Evolutionary conservation across 1,140 invertebrate genomes (phyloP), one percentile per base, ranked within the genome.

Genomic region (Schmidtea mediterranea): DNA sequence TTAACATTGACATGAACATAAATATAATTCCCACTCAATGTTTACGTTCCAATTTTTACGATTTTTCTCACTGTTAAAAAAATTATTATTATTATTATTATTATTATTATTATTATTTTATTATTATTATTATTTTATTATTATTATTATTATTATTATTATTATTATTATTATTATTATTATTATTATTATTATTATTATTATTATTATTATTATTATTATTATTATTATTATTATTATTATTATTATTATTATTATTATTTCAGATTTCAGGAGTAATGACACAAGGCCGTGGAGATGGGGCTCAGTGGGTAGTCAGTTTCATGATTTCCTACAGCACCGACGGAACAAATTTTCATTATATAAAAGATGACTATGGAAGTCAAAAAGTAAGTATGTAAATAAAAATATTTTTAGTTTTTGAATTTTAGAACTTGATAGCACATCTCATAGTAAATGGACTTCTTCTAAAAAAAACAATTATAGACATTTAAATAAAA

Each of bases 251-350:
- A 49, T 47, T 22, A 43, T 50, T 50, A 6, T 22, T 55, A 50
- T 52, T 53, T 3, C 52, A 71, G 68, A 61, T 72, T 3, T 69
- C 69, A 3, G 69, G 69, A 1, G 60, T 72, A 9, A 62, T 72
- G 61, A 71, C 67, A 2, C 70, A 72, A 52, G 70, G 71, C 13
- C 59, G 70, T 6, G 69, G 64, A 36, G 69, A 71, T 49, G 64
- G 64, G 1, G 57, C 62, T 16, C 68, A 71, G 54, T 72, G 70
- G 69, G 69, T 72, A 16, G 68, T 62, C 23, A 58, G 62, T 12
- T 72, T 68, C 50, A 60, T 63, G 54, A 57, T 72, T 3, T 70
- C 69, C 2, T 68, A 69, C 57, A 70, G 67, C 53, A 58, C 65
- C 52, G 69, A 72, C 55, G 69, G 67, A 21, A 69, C 65, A 51